Percentiles rank a stretch among this genome's conserved stretches.
Evolutionary conservation across 2,888 invertebrate species (phyloP).

Genomic region (Aphodius granarius): DNA sequence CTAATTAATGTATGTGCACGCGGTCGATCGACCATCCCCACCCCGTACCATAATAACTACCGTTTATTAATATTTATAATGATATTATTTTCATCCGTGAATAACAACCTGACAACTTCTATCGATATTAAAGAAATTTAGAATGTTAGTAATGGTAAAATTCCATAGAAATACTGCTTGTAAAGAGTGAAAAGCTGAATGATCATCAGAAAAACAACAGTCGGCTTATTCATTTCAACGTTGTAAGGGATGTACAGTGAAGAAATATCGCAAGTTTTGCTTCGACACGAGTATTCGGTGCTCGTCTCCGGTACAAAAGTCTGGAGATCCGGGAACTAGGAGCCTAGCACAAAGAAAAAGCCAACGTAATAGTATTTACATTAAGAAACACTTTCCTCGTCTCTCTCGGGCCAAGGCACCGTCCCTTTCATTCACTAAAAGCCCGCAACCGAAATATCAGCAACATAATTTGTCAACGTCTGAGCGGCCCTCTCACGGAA

Average conservation of each 20-base stretch:
- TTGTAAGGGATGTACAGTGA: background rate
- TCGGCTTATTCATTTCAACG: no score
- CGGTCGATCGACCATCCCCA: background rate
- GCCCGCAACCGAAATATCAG: constrained; percentile 10
- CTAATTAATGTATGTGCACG: background rate
- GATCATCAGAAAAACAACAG: no score
- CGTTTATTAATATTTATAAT: background rate
- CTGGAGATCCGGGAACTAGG: background rate
- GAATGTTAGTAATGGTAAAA: no score
- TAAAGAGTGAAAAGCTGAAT: no score
- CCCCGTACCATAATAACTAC: background rate
- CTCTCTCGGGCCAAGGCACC: background rate
- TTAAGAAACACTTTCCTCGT: constrained; percentile 12
- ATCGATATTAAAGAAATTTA: no score
- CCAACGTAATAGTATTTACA: constrained; percentile 13
- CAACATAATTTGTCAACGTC: constrained; percentile 24
- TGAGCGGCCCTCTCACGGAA: constrained; percentile 14
- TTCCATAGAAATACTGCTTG: no score
- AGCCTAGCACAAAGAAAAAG: constrained; percentile 1
- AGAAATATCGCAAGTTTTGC: background rate
- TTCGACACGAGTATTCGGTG: background rate
- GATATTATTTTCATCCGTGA: no score
- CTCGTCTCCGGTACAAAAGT: background rate
- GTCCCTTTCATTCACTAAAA: constrained; percentile 12
- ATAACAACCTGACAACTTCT: no score